phyloP scores from a whole-genome alignment of 2,113 vertebrate genomes.

The Junco hyemalis region DNA sequence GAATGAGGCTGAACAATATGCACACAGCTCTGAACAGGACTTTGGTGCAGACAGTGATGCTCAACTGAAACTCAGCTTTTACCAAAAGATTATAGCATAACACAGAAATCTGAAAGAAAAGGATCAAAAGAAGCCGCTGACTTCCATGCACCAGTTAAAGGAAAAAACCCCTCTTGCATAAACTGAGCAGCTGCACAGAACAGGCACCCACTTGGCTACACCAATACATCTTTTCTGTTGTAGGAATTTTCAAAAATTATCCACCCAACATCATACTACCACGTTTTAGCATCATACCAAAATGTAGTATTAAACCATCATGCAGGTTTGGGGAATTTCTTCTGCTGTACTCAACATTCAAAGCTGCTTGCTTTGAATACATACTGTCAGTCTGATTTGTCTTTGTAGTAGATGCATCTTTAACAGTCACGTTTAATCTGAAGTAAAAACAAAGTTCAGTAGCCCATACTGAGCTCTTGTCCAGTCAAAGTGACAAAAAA shows the following conservation, averaged over 20 bases:
- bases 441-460: slow-evolving; percentile 6
- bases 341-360: not conserved
- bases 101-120: slow-evolving; percentile 7
- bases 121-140: not conserved
- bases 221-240: not conserved
- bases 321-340: not conserved
- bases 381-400: not conserved
- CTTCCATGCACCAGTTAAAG: not conserved
- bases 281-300: not conserved
- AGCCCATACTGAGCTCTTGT: not conserved
- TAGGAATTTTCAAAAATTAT: not conserved
- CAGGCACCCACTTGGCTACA: slow-evolving; percentile 9
- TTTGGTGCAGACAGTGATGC: slow-evolving; percentile 25
- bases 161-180: not conserved
- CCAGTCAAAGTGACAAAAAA: slow-evolving; percentile 49
- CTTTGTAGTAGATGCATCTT: slow-evolving; percentile 19
- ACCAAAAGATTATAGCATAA: not conserved
- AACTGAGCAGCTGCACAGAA: slow-evolving; percentile 35
- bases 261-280: not conserved
- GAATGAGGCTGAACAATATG: slow-evolving; percentile 5
- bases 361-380: not conserved
- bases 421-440: slow-evolving; percentile 31
- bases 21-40: not conserved
- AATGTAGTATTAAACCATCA: not conserved
- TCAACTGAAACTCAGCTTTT: slow-evolving; percentile 36